Conservation (phyloP, 2,113 vertebrate genomes). For the Urocolius indicus region DNA sequence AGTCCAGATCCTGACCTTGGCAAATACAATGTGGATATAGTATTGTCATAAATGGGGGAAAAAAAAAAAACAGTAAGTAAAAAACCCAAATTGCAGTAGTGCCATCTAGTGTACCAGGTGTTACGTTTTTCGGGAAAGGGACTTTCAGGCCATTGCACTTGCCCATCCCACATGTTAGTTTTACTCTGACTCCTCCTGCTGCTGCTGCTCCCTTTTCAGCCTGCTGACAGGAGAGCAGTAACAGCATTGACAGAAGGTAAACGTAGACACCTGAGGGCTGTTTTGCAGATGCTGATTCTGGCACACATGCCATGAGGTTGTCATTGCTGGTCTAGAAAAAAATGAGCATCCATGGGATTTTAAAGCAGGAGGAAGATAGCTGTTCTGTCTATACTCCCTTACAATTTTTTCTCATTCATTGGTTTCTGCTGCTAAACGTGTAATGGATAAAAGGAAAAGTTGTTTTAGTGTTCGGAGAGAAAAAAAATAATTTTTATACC, state of each 20-base stretch:
- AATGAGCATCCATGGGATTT: background rate
- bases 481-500: background rate
- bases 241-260: conserved; percentile 12
- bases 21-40: background rate
- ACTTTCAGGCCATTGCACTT: background rate
- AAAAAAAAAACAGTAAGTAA: background rate
- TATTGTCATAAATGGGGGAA: background rate
- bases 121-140: background rate
- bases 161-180: background rate
- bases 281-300: conserved; percentile 45
- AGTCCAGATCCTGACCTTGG: background rate
- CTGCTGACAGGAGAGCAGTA: background rate
- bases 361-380: background rate
- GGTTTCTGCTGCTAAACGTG: background rate
- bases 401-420: background rate
- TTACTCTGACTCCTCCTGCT: background rate
- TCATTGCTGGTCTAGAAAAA: background rate
- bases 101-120: conserved; percentile 75
- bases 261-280: conserved; percentile 6
- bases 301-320: conserved; percentile 27
- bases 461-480: background rate
- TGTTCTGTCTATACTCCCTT: background rate
- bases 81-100: conserved; percentile 43
- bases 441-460: background rate
- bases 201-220: background rate